phyloP scores from a whole-genome alignment of 2,797 vertebrate genomes.

The Eutrigla gurnardus region DNA sequence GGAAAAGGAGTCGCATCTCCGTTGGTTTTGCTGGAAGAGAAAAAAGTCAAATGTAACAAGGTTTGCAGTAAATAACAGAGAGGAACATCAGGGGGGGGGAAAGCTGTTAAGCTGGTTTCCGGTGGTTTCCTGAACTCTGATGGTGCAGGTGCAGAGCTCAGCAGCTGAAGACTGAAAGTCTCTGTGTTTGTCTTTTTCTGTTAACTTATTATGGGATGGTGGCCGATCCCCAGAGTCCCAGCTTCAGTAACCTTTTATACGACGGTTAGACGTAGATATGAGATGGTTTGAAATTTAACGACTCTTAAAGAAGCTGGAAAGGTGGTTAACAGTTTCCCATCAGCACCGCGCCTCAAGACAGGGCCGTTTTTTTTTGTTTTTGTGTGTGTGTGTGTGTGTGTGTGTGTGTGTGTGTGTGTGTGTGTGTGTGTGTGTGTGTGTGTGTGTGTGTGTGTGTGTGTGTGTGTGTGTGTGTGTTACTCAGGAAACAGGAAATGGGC shows the following conservation, averaged over 20 bases:
- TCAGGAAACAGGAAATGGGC: slow-evolving; percentile 83
- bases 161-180: slow-evolving; percentile 5
- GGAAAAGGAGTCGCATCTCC: slow-evolving; percentile 62
- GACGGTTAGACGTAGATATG: neutral
- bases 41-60: too few species aligned
- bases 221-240: neutral
- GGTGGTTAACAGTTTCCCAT: slow-evolving; percentile 34
- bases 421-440: slow-evolving; percentile 38
- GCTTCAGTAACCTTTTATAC: neutral
- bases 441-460: slow-evolving; percentile 33
- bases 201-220: neutral
- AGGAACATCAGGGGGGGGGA: neutral
- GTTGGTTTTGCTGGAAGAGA: slow-evolving; percentile 61
- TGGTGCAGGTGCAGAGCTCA: slow-evolving; percentile 44
- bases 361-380: slow-evolving; percentile 49
- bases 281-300: neutral
- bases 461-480: slow-evolving; percentile 34
- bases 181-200: slow-evolving; percentile 3
- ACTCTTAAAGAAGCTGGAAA: neutral
- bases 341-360: slow-evolving; percentile 40
- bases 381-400: slow-evolving; percentile 29
- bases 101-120: slow-evolving; percentile 27
- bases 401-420: neutral
- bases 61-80: neutral
- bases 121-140: slow-evolving; percentile 7